Conservation (phyloP, 2,888 invertebrate species). For the Amphipoea oculea region DNA sequence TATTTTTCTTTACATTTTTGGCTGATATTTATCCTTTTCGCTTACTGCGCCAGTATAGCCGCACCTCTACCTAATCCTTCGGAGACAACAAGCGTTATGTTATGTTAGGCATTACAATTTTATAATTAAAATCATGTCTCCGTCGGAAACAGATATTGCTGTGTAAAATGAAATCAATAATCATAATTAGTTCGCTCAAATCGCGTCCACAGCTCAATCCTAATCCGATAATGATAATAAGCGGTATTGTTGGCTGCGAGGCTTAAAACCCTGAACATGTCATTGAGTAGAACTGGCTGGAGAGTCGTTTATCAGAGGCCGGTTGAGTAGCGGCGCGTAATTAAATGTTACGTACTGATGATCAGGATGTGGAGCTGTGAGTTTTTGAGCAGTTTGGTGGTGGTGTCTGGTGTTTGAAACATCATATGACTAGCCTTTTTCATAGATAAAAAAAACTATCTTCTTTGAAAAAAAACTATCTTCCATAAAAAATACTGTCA, state of each 20-base stretch:
- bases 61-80: too few species aligned
- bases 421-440: not conserved
- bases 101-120: not conserved
- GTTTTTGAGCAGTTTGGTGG: too few species aligned
- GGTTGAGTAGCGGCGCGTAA: constrained; percentile 85
- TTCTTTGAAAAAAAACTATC: too few species aligned
- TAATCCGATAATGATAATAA: constrained; percentile 75
- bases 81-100: too few species aligned
- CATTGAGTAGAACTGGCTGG: constrained; percentile 78
- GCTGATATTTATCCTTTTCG: too few species aligned
- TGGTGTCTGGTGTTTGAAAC: not conserved
- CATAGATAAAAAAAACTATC: too few species aligned
- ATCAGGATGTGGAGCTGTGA: not conserved
- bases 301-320: constrained; percentile 86
- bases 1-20: too few species aligned
- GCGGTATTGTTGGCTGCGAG: constrained; percentile 75
- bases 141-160: not conserved
- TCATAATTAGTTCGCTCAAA: constrained; percentile 21
- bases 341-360: constrained; percentile 80
- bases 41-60: too few species aligned
- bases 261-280: constrained; percentile 85
- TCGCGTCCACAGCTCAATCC: constrained; percentile 28
- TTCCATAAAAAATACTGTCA: too few species aligned
- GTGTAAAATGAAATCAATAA: constrained; percentile 11
- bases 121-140: not conserved